phyloP scores from a whole-genome alignment of 2,113 vertebrate genomes.

The Bos indicus region DNA sequence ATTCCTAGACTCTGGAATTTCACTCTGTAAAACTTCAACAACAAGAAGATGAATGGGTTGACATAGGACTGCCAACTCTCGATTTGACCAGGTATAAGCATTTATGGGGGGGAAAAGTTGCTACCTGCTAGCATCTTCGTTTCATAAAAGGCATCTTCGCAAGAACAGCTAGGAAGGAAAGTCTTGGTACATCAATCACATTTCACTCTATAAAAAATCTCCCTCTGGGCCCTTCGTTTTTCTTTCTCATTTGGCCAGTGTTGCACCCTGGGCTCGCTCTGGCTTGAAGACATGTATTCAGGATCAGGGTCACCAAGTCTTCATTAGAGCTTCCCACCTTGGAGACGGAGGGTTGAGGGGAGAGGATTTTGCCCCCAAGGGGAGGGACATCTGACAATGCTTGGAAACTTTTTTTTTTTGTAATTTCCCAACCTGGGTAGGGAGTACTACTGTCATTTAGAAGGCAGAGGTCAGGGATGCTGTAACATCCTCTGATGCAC shows the following conservation, averaged over 20 bases:
- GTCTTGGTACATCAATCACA: no score
- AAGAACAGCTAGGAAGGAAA: not conserved
- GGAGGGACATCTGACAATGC: not conserved
- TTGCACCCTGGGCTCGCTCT: not conserved
- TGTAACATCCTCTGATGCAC: fast-evolving
- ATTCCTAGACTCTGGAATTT: not conserved
- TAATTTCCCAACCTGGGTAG: not conserved
- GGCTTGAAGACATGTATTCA: not conserved
- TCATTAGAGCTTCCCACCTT: fast-evolving
- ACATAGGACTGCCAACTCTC: not conserved
- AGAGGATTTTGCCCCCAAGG: not conserved
- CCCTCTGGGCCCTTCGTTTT: not conserved
- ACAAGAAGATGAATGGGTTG: no score
- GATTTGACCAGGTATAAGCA: not conserved
- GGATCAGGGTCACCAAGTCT: not conserved
- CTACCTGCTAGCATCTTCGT: fast-evolving
- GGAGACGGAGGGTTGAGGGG: fast-evolving
- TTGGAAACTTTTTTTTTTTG: not conserved
- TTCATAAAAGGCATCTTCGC: not conserved
- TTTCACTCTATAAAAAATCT: not conserved
- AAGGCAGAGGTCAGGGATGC: no score
- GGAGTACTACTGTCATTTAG: not conserved
- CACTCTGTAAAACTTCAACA: not conserved
- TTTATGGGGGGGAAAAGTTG: fast-evolving
- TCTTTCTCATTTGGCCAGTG: not conserved